A percentile compares a stretch with the other conserved stretches of the same genome.
Evolutionary conservation across 2,888 invertebrate species (phyloP).

Genomic region (Lagria hirta): DNA sequence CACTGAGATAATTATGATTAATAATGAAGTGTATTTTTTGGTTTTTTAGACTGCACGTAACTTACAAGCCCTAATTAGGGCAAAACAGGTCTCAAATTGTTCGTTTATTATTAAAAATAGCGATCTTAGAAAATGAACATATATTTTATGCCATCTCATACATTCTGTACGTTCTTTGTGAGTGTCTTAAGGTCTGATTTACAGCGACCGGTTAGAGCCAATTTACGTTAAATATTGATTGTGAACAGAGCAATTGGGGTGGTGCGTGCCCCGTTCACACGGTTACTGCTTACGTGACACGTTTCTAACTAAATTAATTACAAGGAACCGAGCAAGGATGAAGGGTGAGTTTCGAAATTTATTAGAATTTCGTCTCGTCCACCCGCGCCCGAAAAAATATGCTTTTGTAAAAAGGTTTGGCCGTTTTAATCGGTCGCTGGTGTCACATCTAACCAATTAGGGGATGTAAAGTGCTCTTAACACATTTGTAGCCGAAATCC

Average conservation of each 20-base stretch:
- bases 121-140: no score
- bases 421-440: constrained; percentile 14
- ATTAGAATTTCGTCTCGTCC: constrained; percentile 1
- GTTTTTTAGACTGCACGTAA: no score
- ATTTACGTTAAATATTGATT: constrained; percentile 41
- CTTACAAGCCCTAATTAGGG: no score
- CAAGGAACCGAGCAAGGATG: constrained; percentile 15
- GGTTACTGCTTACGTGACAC: constrained; percentile 37
- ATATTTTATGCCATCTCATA: no score
- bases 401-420: constrained; percentile 7
- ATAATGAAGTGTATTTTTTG: no score
- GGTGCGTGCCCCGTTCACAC: constrained; percentile 34
- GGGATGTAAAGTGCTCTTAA: constrained; percentile 20
- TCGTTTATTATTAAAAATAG: no score
- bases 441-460: constrained; percentile 25
- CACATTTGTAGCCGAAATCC: no score
- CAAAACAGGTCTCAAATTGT: no score
- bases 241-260: constrained; percentile 36
- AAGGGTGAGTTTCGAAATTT: constrained; percentile 13
- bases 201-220: constrained; percentile 35
- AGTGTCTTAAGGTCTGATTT: constrained; percentile 34
- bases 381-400: constrained; percentile 8
- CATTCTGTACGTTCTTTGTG: constrained; percentile 17
- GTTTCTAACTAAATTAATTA: constrained; percentile 40
- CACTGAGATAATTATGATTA: no score